Evolutionary conservation across 2,797 vertebrate genomes (phyloP).

Genomic region (Atherinosoma microstoma): DNA sequence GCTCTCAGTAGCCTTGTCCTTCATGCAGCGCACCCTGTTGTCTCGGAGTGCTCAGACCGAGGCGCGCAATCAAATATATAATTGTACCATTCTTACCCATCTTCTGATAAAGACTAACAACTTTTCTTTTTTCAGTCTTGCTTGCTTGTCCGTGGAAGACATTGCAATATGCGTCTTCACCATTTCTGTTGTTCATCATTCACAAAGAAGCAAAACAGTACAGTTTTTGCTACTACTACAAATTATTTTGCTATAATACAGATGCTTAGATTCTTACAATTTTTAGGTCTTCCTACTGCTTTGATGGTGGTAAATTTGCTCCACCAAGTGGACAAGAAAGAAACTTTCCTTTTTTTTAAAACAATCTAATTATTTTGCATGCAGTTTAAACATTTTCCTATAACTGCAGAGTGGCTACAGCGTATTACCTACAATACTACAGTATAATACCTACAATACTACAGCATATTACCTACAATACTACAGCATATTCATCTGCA

Average conservation of each 20-base stretch:
- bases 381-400: too few relatives aligned
- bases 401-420: too few relatives aligned
- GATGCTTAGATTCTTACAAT: neutral
- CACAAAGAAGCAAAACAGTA: neutral
- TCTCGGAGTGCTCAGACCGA: conserved; percentile 31
- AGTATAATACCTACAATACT: neutral
- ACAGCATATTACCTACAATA: neutral
- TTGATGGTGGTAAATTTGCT: neutral
- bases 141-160: neutral
- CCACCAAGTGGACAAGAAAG: conserved; percentile 2
- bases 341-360: neutral
- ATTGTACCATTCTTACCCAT: neutral
- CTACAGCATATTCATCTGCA: neutral
- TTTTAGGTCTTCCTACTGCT: neutral
- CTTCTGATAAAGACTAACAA: neutral
- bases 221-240: neutral
- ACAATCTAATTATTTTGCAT: too few relatives aligned
- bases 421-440: neutral
- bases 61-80: neutral
- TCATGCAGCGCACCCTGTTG: conserved; percentile 44
- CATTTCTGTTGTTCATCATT: neutral
- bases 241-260: neutral
- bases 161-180: neutral
- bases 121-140: neutral
- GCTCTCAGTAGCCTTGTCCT: neutral